These are phyloP conservation scores for Porites australiensis DNA, from an alignment of 64 coral and sea anemone genomes.

Conservation along the genomic window DNA sequence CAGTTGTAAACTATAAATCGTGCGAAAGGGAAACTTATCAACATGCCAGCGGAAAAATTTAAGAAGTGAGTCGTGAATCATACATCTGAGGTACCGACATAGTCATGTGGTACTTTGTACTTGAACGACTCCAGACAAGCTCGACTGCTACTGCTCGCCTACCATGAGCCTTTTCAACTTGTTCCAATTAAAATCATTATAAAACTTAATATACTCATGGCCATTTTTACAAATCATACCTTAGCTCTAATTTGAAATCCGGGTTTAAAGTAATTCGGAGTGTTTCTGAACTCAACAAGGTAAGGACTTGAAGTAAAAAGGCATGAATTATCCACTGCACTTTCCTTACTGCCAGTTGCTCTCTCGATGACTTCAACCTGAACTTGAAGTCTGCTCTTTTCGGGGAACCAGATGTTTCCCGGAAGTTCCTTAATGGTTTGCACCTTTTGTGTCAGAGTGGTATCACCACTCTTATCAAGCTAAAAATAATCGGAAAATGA, in stretches of 20 bases:
- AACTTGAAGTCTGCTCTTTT: constrained; percentile 68
- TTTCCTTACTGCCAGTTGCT: constrained; percentile 78
- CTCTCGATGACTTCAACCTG: constrained; percentile 79
- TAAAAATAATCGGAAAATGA: neutral
- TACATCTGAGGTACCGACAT: too few relatives aligned
- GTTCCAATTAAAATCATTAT: too few relatives aligned
- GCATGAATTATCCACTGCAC: constrained; percentile 73
- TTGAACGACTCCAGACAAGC: too few relatives aligned
- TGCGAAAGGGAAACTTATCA: too few relatives aligned
- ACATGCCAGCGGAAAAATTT: too few relatives aligned
- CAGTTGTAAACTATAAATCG: too few relatives aligned
- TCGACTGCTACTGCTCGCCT: too few relatives aligned
- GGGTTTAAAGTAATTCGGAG: constrained; percentile 85
- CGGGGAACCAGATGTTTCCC: constrained; percentile 80
- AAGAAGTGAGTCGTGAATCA: too few relatives aligned
- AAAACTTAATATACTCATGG: too few relatives aligned
- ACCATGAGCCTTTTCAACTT: too few relatives aligned
- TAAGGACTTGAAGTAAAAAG: constrained; percentile 80
- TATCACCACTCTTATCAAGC: neutral
- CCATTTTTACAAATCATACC: constrained; percentile 7
- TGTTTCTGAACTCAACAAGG: constrained; percentile 77
- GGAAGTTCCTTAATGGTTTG: constrained; percentile 47
- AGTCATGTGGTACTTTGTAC: too few relatives aligned
- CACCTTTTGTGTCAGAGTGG: neutral
- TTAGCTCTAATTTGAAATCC: constrained; percentile 73